phyloP scores from a whole-genome alignment of 2,113 vertebrate species.

The Bostrychus sinensis region DNA sequence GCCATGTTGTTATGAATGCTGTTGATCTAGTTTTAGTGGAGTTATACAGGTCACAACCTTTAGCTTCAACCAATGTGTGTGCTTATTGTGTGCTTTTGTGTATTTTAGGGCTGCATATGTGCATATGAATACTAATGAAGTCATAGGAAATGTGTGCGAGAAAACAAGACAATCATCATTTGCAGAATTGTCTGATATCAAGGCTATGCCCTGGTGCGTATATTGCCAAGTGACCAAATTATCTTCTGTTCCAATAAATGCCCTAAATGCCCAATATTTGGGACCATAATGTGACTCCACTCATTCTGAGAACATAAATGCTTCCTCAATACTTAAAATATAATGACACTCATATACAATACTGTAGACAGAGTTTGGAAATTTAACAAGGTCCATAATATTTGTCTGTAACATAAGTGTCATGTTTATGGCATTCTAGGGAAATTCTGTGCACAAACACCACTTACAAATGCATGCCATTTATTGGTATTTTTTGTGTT shows the following conservation, averaged over 20 bases:
- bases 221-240: not conserved
- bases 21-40: not conserved
- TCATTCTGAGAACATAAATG: not conserved
- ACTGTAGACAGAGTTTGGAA: too few species aligned
- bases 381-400: too few species aligned
- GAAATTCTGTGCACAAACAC: too few species aligned
- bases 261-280: not conserved
- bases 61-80: not conserved
- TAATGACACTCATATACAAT: too few species aligned
- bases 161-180: conserved; percentile 1
- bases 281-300: not conserved
- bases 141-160: not conserved
- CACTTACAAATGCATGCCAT: too few species aligned
- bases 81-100: not conserved
- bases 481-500: too few species aligned
- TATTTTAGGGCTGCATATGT: not conserved
- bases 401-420: too few species aligned
- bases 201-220: not conserved
- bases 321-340: too few species aligned
- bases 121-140: conserved; percentile 2
- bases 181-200: not conserved
- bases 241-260: not conserved
- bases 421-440: too few species aligned
- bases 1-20: not conserved
- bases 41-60: conserved; percentile 12